A percentile compares a stretch with the other conserved stretches of the same genome.
These are phyloP conservation scores for Apostichopus californicus DNA, from an alignment of 35 echinoderm and acorn worm genomes.

Conservation along the genomic window DNA sequence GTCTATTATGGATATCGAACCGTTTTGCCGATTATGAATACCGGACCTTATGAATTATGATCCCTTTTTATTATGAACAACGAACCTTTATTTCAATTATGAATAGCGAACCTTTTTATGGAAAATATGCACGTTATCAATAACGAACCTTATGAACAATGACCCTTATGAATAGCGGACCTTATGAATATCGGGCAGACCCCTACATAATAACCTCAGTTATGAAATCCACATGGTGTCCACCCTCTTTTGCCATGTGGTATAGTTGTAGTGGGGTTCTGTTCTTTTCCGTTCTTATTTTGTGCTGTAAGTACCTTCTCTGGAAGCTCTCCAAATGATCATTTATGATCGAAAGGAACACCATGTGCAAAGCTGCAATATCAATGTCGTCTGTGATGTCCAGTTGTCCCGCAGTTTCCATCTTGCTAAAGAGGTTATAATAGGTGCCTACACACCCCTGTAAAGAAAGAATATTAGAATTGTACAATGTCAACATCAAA, in stretches of 20 bases:
- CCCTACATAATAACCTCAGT: neutral
- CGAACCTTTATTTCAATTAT: too few species aligned
- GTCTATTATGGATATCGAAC: too few species aligned
- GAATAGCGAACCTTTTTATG: too few species aligned
- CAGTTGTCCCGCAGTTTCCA: neutral
- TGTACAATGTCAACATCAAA: too few species aligned
- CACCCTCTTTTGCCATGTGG: neutral
- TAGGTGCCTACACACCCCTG: neutral
- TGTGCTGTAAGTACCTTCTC: neutral
- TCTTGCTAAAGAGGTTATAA: neutral
- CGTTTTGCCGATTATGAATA: too few species aligned
- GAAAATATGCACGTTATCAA: too few species aligned
- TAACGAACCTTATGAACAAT: too few species aligned
- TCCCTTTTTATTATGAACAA: too few species aligned
- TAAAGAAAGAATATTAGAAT: neutral
- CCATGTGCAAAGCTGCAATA: neutral
- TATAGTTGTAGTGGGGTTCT: conserved; percentile 11
- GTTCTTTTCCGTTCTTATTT: neutral
- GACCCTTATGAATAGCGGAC: too few species aligned
- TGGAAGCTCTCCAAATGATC: neutral
- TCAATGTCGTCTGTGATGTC: neutral
- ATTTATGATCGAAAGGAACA: neutral
- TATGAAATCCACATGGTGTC: conserved; percentile 22
- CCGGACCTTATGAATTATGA: too few species aligned
- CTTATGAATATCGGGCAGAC: too few species aligned